Base-by-base conservation (phyloP, 2,888 invertebrate genomes). In the Sesia apiformis region DNA sequence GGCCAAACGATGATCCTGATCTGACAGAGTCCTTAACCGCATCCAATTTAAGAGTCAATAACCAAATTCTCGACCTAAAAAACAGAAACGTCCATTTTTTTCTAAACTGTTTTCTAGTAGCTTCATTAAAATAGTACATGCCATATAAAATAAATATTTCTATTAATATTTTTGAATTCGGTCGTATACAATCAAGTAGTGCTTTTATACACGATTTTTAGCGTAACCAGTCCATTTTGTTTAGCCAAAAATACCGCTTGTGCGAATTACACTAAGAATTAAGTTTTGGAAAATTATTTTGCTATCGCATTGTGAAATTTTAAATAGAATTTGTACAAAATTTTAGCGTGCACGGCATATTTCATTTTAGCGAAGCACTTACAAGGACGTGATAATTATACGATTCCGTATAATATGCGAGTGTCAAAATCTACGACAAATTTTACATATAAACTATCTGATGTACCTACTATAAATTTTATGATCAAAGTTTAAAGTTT, bases 11-110 rank as follows among this genome's bases (percentile, higher is more conserved):
- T 60, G 23, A 60, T 65, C 63, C 70, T 69, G 61, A 67, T 65
- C 63, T 63, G 69, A 70, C 65, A 67, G 55, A 72, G 76, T 79
- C 82, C 82, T 78, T 65, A 66, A 76, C 80, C 80, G 72, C 76
- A 86, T 84, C 85, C 84, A 80, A 70, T 74, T 72, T 62, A 66
- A 62, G 78, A 70, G 79, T 84, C 83, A 79, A 81, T 80, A 82
- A 78, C 83, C 84, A 78, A 79, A 66, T 78, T 81, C 77, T 82
- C 86, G 86, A 88, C 88, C 87, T 87, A 86, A 86, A n/a, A 74
- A 87, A 85, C 84, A 77, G 69, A 84, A 84, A 89, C 89, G 89
- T 89, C 89, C 89, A 89, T 88, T 89, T 88, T 88, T 86, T 85
- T 86, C 84, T 84, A 87, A 81, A 82, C 76, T 72, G 76, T 84